Evolutionary conservation across 1,140 invertebrate genomes (phyloP).

Genomic region (Contarinia nasturtii): DNA sequence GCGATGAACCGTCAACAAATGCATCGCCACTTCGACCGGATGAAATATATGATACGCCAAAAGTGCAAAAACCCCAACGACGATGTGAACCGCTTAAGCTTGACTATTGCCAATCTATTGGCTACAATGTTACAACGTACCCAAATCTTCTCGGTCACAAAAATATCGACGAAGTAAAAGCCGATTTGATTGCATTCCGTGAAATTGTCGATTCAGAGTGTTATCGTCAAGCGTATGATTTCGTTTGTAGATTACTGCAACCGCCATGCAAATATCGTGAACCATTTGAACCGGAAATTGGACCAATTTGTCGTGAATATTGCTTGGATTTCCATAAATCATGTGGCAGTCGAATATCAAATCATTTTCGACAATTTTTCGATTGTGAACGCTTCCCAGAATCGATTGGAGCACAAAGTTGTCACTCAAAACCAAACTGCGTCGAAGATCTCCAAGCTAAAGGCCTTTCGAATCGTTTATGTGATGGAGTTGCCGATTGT

Average conservation of each 20-base stretch:
- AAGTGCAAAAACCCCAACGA: constrained; percentile 28
- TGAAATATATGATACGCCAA: constrained; percentile 16
- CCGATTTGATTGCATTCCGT: constrained; percentile 63
- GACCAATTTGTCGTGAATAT: constrained; percentile 55
- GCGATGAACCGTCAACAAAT: constrained; percentile 18
- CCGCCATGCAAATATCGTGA: constrained; percentile 40
- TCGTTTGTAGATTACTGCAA: constrained; percentile 68
- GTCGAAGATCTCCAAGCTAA: constrained; percentile 45
- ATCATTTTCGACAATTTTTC: constrained; percentile 44
- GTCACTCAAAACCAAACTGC: constrained; percentile 56
- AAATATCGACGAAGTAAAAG: constrained; percentile 42
- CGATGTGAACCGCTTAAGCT: constrained; percentile 46
- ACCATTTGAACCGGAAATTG: constrained; percentile 14
- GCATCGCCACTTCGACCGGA: constrained; percentile 12
- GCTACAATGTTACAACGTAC: constrained; percentile 65
- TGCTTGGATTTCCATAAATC: constrained; percentile 68
- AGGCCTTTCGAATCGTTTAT: constrained; percentile 52
- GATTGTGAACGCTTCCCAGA: constrained; percentile 67
- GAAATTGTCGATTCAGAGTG: constrained; percentile 77
- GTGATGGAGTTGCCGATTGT: constrained; percentile 65
- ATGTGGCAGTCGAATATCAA: constrained; percentile 53
- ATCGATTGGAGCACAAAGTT: constrained; percentile 48
- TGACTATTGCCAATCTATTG: constrained; percentile 47
- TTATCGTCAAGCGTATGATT: constrained; percentile 63
- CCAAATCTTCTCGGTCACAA: constrained; percentile 56